Evolutionary conservation across 2,888 invertebrate species (phyloP).

Genomic region (Nycteola revayana): DNA sequence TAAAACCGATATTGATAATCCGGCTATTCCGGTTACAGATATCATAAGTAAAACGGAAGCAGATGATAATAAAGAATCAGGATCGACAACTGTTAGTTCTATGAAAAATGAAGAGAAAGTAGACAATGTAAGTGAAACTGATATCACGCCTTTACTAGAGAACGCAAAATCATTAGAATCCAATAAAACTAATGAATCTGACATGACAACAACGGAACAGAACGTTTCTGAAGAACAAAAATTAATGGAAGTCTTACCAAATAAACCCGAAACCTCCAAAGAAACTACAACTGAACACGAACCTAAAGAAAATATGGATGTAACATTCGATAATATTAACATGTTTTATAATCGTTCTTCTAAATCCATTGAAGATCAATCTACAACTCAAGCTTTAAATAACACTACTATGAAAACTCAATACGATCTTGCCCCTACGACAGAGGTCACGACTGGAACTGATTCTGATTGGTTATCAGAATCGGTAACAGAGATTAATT

Average conservation of each 20-base stretch:
- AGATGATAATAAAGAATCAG: constrained; percentile 8
- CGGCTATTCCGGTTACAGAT: background rate
- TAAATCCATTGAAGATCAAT: constrained; percentile 51
- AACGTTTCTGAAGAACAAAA: constrained; percentile 38
- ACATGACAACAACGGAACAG: constrained; percentile 28
- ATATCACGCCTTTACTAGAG: constrained; percentile 25
- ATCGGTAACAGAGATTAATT: constrained; percentile 59
- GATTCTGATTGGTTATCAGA: constrained; percentile 68
- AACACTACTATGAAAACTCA: constrained; percentile 16
- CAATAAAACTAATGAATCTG: constrained; percentile 17
- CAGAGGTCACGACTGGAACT: constrained; percentile 32
- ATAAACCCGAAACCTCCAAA: constrained; percentile 27
- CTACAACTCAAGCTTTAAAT: constrained; percentile 16
- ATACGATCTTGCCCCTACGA: constrained; percentile 27
- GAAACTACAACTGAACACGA: constrained; percentile 33
- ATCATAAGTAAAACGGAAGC: constrained; percentile 6
- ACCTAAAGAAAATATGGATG: constrained; percentile 47
- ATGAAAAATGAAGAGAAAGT: constrained; percentile 10
- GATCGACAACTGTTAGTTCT: constrained; percentile 5
- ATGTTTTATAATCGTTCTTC: constrained; percentile 63
- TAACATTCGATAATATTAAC: constrained; percentile 63
- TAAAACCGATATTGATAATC: background rate
- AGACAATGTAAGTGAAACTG: constrained; percentile 16
- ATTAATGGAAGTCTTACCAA: constrained; percentile 43
- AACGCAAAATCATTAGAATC: constrained; percentile 30